Evolutionary conservation across 2,113 vertebrate species (phyloP), one percentile per base, ranked within the genome.

Genomic region (Gadus macrocephalus): DNA sequence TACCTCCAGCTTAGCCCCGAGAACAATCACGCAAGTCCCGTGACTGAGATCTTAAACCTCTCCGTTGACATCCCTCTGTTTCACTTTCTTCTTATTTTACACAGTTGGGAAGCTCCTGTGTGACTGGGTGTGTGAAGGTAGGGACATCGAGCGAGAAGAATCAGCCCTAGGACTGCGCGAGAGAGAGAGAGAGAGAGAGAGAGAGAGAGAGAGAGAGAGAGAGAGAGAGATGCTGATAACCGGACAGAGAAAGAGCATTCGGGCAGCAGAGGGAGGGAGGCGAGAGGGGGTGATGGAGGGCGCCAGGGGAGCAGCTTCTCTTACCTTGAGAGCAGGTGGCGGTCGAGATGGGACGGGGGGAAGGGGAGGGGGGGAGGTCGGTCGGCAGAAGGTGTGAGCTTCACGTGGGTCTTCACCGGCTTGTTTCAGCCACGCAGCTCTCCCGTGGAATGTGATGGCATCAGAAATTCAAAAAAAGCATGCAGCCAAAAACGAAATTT

Each of bases 1-100:
- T 70, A 59, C 17, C 67, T 61, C 56, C 62, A 72, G 75, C 61
- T 77, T 78, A 80, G 71, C 79, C 80, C 73, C 77, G 64, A 72
- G 61, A 20, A 80, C 85, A 88, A 89, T 88, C 89, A 90, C 83
- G 83, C 73, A 69, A 78, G 90, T 92, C 91, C 81, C 84, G 89
- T 91, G 91, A 91, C 88, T 81, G 74, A 86, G 83, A 85, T 84
- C 86, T 87, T 83, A 76, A 88, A 71, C 66, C 63, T 65, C 55
- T 87, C 81, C 86, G 77, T 81, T 87, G 87, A 78, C 73, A 77
- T 68, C 81, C 20, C 78, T 74, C 65, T 66, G 58, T 68, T 62
- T 70, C 67, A 53, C 76, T 59, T 70, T 62, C 74, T 62, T 82
- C 83, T 78, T 81, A 73, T 72, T 66, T 64, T 77, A 53, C 53